A percentile compares a stretch with the other conserved stretches of the same genome.
These are phyloP conservation scores for Apoderus coryli DNA, from an alignment of 2,888 invertebrate species.

Conservation along the genomic window DNA sequence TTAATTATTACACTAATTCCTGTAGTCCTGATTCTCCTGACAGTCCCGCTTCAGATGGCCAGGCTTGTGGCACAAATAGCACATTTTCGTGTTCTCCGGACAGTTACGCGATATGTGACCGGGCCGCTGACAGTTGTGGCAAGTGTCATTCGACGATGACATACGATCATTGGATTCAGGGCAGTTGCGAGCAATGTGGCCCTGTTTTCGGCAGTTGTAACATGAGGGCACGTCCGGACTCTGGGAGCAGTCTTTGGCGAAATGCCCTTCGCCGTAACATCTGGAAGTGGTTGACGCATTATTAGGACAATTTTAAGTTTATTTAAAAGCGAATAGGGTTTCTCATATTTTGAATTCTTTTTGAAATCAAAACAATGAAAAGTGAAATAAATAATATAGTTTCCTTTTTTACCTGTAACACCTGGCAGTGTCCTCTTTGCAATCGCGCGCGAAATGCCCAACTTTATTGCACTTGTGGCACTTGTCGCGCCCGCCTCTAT, in stretches of 20 bases:
- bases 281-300: too few species aligned
- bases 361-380: too few species aligned
- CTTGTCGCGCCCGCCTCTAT: slow-evolving; percentile 60
- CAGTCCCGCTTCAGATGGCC: slow-evolving; percentile 86
- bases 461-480: slow-evolving; percentile 93
- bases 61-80: slow-evolving; percentile 85
- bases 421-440: slow-evolving; percentile 84
- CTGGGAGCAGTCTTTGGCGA: slow-evolving; percentile 85
- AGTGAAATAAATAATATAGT: too few species aligned
- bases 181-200: slow-evolving; percentile 75
- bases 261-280: slow-evolving; percentile 86
- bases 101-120: slow-evolving; percentile 84
- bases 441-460: slow-evolving; percentile 86
- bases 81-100: slow-evolving; percentile 72
- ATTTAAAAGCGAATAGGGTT: too few species aligned
- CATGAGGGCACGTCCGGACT: slow-evolving; percentile 67
- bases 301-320: too few species aligned
- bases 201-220: slow-evolving; percentile 86
- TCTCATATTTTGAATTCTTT: too few species aligned
- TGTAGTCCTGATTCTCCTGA: slow-evolving; percentile 62
- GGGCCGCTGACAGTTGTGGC: slow-evolving; percentile 89
- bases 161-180: slow-evolving; percentile 44
- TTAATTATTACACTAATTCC: slow-evolving; percentile 32
- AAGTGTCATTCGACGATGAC: slow-evolving; percentile 43
- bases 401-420: too few species aligned